Conservation (phyloP, 2,888 invertebrate genomes). For the Myopa tessellatipennis region DNA sequence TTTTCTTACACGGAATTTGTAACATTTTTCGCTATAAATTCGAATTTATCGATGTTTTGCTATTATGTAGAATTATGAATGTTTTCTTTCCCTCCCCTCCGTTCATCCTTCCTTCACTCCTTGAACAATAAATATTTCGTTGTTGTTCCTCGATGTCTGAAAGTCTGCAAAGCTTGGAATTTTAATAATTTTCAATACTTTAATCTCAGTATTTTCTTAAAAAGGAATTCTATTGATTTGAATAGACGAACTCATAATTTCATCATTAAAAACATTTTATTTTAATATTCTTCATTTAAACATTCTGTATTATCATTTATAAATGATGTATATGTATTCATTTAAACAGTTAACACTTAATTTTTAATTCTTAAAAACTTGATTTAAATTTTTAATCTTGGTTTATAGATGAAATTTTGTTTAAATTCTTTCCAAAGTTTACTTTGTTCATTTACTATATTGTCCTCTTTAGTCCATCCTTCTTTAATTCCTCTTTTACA, state of each 20-base stretch:
- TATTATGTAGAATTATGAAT: background rate
- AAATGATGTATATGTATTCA: too few relatives aligned
- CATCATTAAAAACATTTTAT: background rate
- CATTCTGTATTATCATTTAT: too few relatives aligned
- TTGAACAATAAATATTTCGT: too few relatives aligned
- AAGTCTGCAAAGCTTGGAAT: background rate
- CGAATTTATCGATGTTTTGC: background rate
- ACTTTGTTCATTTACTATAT: too few relatives aligned
- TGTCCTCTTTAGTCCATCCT: background rate
- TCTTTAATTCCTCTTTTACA: background rate
- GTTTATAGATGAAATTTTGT: background rate
- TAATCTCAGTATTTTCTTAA: background rate
- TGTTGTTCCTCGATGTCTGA: too few relatives aligned
- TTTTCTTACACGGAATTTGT: background rate
- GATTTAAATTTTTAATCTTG: background rate
- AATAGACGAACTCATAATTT: background rate
- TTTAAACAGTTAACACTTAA: too few relatives aligned
- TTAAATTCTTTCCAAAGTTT: background rate
- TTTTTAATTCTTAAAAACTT: too few relatives aligned
- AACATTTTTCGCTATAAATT: slow-evolving; percentile 13
- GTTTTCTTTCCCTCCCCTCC: background rate
- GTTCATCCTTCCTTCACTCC: background rate
- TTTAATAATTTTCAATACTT: background rate
- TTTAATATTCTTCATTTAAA: background rate
- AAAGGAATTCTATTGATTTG: background rate